phyloP scores from a whole-genome alignment of 1,140 invertebrate genomes.

The Drosophila truncata region DNA sequence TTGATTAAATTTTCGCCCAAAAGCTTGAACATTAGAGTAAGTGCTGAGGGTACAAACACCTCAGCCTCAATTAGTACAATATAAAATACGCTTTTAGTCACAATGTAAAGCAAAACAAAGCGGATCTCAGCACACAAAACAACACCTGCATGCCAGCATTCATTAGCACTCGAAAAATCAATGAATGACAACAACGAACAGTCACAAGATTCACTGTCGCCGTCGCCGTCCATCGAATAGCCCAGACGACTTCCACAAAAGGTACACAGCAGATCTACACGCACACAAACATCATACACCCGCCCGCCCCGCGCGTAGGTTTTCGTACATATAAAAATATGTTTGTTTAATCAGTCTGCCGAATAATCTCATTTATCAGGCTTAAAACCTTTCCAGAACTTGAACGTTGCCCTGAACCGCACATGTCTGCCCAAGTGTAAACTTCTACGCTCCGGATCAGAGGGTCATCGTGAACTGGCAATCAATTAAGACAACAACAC shows the following conservation, averaged over 20 bases:
- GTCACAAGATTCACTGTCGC: slow-evolving; percentile 42
- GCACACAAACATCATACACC: background rate
- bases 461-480: slow-evolving; percentile 25
- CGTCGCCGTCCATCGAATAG: slow-evolving; percentile 29
- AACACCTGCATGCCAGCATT: slow-evolving; percentile 12
- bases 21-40: slow-evolving; percentile 29
- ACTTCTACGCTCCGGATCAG: slow-evolving; percentile 21
- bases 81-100: slow-evolving; percentile 21
- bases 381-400: slow-evolving; percentile 18
- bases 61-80: slow-evolving; percentile 32
- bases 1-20: slow-evolving; percentile 49
- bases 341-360: slow-evolving; percentile 18
- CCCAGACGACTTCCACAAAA: slow-evolving; percentile 17
- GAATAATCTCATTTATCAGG: slow-evolving; percentile 27
- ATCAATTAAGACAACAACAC: slow-evolving; percentile 31
- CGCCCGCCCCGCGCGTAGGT: background rate
- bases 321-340: background rate
- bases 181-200: slow-evolving; percentile 31
- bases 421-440: slow-evolving; percentile 31
- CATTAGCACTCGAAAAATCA: slow-evolving; percentile 31
- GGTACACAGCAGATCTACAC: slow-evolving; percentile 30
- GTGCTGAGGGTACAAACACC: slow-evolving; percentile 40
- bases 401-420: slow-evolving; percentile 7
- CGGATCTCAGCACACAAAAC: slow-evolving; percentile 27
- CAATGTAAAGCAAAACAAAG: slow-evolving; percentile 41